Evolutionary conservation across 2,113 vertebrate genomes (phyloP).

Genomic region (Procapra przewalskii): DNA sequence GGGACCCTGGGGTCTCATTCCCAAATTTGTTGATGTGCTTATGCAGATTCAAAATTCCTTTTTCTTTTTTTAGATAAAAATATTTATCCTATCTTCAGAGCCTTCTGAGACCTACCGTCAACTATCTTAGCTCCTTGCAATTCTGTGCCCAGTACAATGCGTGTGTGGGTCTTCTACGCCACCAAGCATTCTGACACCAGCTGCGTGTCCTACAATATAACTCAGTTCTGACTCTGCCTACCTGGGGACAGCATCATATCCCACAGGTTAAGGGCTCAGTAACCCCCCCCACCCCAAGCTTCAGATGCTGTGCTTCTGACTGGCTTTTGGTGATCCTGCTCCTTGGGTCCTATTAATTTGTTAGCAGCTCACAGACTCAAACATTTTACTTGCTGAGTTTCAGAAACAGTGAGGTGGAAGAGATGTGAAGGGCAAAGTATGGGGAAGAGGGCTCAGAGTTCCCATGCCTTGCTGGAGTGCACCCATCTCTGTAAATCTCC

Average conservation of each 20-base stretch:
- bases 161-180: not conserved
- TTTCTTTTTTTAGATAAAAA: not conserved
- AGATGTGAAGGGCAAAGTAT: not conserved
- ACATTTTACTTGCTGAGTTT: not conserved
- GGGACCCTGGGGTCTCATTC: not conserved
- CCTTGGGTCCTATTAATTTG: not conserved
- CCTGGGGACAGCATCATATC: not conserved
- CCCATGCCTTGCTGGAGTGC: no score
- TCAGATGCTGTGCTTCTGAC: not conserved
- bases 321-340: not conserved
- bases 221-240: not conserved
- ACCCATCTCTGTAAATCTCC: not conserved
- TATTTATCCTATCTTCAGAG: not conserved
- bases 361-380: not conserved
- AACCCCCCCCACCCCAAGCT: no score
- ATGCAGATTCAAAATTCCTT: not conserved
- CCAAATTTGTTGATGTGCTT: not conserved
- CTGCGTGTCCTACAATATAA: not conserved
- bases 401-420: not conserved
- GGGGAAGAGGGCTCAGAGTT: not conserved
- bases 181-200: not conserved
- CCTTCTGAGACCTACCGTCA: not conserved
- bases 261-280: not conserved
- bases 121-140: not conserved
- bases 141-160: not conserved